Evolutionary conservation across 2,888 invertebrate genomes (phyloP).

Genomic region (Phorcus lineatus): DNA sequence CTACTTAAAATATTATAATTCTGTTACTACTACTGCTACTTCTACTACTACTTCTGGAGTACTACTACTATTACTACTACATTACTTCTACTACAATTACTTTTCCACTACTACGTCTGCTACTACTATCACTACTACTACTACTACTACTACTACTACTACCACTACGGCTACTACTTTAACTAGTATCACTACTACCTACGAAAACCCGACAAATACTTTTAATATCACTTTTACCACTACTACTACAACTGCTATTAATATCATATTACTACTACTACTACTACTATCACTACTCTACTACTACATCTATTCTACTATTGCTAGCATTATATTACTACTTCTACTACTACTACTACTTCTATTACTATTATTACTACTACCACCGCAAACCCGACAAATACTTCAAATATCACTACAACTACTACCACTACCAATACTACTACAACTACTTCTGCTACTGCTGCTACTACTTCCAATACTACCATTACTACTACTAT

Average conservation of each 20-base stretch:
- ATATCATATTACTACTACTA: too few relatives aligned
- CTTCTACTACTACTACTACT: neutral
- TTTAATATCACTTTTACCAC: neutral
- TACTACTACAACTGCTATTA: too few relatives aligned
- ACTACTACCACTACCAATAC: slow-evolving; percentile 18
- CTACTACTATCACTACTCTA: neutral
- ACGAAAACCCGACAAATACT: neutral
- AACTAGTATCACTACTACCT: too few relatives aligned
- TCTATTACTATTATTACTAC: too few relatives aligned
- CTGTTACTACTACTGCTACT: neutral
- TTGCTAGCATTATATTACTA: neutral
- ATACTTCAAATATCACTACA: too few relatives aligned
- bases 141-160: slow-evolving; percentile 2
- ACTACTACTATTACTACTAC: neutral
- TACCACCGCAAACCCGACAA: too few relatives aligned
- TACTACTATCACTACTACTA: neutral
- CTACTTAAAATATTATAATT: too few relatives aligned
- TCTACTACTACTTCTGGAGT: neutral
- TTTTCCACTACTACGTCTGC: neutral
- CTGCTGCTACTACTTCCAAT: slow-evolving; percentile 5
- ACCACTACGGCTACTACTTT: neutral
- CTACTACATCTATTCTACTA: neutral
- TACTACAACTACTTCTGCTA: neutral
- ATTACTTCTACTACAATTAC: neutral
- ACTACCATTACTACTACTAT: slow-evolving; percentile 10